A percentile compares a stretch with the other conserved stretches of the same genome.
Evolutionary conservation across 1,140 invertebrate species (phyloP).

Genomic region (Bombus terrestris): DNA sequence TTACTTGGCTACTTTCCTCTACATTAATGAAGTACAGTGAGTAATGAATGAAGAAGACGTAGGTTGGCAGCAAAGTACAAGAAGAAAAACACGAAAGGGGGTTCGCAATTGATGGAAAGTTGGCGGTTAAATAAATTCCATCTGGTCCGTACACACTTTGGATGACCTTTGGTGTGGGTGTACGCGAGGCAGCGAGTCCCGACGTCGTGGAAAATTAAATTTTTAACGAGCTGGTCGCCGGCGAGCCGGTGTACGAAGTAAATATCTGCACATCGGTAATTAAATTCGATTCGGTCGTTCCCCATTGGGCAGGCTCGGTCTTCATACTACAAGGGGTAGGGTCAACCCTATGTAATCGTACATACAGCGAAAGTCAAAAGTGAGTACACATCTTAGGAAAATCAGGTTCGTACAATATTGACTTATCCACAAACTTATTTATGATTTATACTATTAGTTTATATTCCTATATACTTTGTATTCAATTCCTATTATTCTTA

Average conservation of each 20-base stretch:
- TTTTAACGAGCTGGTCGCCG: slow-evolving; percentile 74
- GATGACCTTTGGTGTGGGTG: slow-evolving; percentile 43
- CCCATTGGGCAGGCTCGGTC: slow-evolving; percentile 3
- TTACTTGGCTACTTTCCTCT: too few species aligned
- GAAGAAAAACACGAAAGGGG: background rate
- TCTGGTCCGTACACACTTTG: slow-evolving; percentile 43
- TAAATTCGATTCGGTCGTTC: slow-evolving; percentile 73
- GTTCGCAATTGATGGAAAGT: slow-evolving; percentile 19
- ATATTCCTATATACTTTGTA: too few species aligned
- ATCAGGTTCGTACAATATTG: too few species aligned
- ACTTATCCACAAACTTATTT: too few species aligned
- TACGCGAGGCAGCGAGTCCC: background rate
- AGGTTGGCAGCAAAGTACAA: background rate
- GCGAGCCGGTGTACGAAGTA: slow-evolving; percentile 62
- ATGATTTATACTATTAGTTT: too few species aligned
- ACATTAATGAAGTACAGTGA: background rate
- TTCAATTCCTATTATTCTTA: too few species aligned
- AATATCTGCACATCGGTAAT: slow-evolving; percentile 79
- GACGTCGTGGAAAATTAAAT: slow-evolving; percentile 69
- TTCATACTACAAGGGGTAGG: too few species aligned
- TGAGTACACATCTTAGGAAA: too few species aligned
- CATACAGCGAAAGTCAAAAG: background rate
- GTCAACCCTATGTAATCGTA: slow-evolving; percentile 15
- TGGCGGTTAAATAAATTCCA: slow-evolving; percentile 46
- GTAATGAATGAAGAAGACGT: background rate